phyloP scores from a whole-genome alignment of 2,888 invertebrate genomes.

The Caenorhabditis drosophilae region DNA sequence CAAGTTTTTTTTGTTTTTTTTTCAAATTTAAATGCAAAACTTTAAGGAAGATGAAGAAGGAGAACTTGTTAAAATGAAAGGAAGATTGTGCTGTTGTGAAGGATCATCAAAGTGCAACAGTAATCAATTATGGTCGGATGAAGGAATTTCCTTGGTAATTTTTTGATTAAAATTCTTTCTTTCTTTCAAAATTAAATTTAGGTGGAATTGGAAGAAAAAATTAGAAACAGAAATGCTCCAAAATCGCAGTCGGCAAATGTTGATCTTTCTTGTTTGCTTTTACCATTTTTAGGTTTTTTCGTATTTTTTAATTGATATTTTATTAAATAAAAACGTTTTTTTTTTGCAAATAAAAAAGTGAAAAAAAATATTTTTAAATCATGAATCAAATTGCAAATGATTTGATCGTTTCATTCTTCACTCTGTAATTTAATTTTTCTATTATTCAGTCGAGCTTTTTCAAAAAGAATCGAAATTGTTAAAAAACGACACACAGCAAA shows the following conservation, averaged over 20 bases:
- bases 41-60: slow-evolving; percentile 15
- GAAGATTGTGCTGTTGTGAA: slow-evolving; percentile 51
- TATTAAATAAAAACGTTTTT: no score
- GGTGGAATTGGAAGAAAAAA: background rate
- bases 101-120: slow-evolving; percentile 51
- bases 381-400: no score
- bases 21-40: slow-evolving; percentile 1
- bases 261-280: no score
- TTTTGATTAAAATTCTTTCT: background rate
- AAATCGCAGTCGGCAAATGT: no score
- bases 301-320: background rate
- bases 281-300: background rate
- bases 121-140: slow-evolving; percentile 46
- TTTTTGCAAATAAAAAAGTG: no score
- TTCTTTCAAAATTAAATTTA: background rate
- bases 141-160: slow-evolving; percentile 26
- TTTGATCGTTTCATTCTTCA: no score
- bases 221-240: no score
- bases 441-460: no score
- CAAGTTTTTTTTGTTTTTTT: slow-evolving; percentile 8
- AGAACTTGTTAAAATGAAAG: slow-evolving; percentile 35
- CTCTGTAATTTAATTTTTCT: no score
- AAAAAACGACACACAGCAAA: no score
- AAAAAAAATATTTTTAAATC: no score
- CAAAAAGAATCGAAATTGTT: no score